Conservation (phyloP, 2,113 vertebrate genomes). For the Thalassoma bifasciatum region DNA sequence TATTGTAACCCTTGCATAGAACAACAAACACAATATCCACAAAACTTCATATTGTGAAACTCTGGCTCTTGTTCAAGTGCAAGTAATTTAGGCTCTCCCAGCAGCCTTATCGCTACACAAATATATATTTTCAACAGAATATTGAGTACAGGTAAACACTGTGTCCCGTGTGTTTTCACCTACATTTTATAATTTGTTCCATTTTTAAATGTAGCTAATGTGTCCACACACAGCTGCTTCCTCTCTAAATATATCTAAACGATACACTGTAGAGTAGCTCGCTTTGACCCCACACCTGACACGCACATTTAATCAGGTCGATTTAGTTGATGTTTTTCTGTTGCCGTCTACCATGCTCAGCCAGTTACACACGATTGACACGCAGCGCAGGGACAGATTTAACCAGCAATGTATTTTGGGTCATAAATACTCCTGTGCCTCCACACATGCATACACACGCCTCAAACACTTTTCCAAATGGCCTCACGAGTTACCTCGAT, state of each 20-base stretch:
- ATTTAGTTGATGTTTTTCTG: constrained; percentile 23
- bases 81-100: too few species aligned
- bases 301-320: constrained; percentile 44
- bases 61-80: too few species aligned
- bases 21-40: too few species aligned
- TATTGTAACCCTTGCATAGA: too few species aligned
- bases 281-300: constrained; percentile 30
- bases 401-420: constrained; percentile 22
- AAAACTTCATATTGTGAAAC: too few species aligned
- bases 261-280: neutral
- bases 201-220: neutral
- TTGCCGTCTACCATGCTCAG: constrained; percentile 14
- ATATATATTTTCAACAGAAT: too few species aligned
- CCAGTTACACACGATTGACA: constrained; percentile 5
- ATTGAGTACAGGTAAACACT: neutral
- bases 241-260: constrained; percentile 9
- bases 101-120: too few species aligned
- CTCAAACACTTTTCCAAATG: constrained; percentile 43
- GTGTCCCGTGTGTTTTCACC: neutral
- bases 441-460: constrained; percentile 29
- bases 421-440: constrained; percentile 45
- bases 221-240: neutral
- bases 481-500: constrained; percentile 42
- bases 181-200: neutral
- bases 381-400: constrained; percentile 34